Evolutionary conservation across 1,140 invertebrate genomes (phyloP).

Genomic region (Bombus superbus): DNA sequence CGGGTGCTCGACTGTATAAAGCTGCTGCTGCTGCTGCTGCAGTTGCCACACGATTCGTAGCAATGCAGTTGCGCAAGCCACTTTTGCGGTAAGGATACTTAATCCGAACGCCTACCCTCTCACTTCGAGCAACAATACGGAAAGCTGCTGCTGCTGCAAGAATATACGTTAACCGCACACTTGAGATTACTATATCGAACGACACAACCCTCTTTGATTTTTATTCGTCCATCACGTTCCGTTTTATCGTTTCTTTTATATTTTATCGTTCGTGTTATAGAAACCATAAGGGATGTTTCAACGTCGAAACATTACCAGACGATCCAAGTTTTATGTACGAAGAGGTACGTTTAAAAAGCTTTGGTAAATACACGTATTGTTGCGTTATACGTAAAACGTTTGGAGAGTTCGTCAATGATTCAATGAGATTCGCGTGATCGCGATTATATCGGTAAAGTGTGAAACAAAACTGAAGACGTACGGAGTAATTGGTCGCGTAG

Average conservation of each 20-base stretch:
- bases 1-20: slow-evolving; percentile 28
- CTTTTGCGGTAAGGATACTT: slow-evolving; percentile 68
- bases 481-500: too few species aligned
- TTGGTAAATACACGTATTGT: too few species aligned
- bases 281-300: too few species aligned
- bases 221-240: not conserved
- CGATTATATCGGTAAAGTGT: too few species aligned
- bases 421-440: too few species aligned
- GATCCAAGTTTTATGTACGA: too few species aligned
- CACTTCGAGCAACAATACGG: slow-evolving; percentile 63
- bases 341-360: too few species aligned
- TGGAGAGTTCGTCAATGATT: too few species aligned
- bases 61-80: slow-evolving; percentile 69
- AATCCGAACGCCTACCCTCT: slow-evolving; percentile 60
- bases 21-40: slow-evolving; percentile 21
- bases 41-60: slow-evolving; percentile 72
- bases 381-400: too few species aligned
- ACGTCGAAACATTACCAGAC: too few species aligned
- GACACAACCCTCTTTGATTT: not conserved
- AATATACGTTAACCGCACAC: slow-evolving; percentile 39
- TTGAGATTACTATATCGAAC: not conserved
- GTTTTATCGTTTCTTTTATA: not conserved
- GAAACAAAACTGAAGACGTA: too few species aligned
- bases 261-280: not conserved
- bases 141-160: slow-evolving; percentile 36